phyloP scores from a whole-genome alignment of 2,888 invertebrate species.

The Tiliacea citrago region DNA sequence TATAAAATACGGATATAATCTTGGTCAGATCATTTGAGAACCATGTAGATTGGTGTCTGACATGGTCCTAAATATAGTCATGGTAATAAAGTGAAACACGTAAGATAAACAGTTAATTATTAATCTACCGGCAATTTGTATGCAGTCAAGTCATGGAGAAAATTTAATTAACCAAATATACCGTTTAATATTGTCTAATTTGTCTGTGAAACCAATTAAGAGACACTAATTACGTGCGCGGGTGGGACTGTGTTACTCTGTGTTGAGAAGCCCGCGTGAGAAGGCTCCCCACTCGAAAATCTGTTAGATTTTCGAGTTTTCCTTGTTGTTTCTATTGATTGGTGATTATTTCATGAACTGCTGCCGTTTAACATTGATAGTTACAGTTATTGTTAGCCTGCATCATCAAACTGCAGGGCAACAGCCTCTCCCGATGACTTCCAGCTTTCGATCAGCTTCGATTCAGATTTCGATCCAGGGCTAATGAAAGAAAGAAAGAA shows the following conservation, averaged over 20 bases:
- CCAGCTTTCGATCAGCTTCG: too few species aligned
- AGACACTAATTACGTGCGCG: constrained; percentile 63
- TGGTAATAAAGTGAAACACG: too few species aligned
- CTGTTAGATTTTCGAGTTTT: constrained; percentile 41
- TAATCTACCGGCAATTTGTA: constrained; percentile 53
- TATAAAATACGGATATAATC: too few species aligned
- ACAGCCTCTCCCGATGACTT: too few species aligned
- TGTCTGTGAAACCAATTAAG: constrained; percentile 69
- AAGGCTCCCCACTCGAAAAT: too few species aligned
- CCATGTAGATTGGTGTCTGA: too few species aligned
- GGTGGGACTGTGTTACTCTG: constrained; percentile 29
- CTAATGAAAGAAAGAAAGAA: too few species aligned
- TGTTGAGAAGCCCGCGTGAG: constrained; percentile 28
- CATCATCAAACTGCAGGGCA: too few species aligned
- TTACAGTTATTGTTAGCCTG: too few species aligned
- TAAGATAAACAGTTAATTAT: constrained; percentile 46
- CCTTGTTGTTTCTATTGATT: constrained; percentile 27
- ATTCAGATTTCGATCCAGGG: too few species aligned
- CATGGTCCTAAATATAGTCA: too few species aligned
- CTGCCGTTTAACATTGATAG: background rate
- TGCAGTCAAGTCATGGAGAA: constrained; percentile 52
- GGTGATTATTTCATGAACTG: constrained; percentile 29
- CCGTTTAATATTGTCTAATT: constrained; percentile 67
- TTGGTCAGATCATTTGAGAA: too few species aligned
- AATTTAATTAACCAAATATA: constrained; percentile 54